Evolutionary conservation across 2,113 vertebrate species (phyloP), one percentile per base, ranked within the genome.

Genomic region (Dermatemys mawii): DNA sequence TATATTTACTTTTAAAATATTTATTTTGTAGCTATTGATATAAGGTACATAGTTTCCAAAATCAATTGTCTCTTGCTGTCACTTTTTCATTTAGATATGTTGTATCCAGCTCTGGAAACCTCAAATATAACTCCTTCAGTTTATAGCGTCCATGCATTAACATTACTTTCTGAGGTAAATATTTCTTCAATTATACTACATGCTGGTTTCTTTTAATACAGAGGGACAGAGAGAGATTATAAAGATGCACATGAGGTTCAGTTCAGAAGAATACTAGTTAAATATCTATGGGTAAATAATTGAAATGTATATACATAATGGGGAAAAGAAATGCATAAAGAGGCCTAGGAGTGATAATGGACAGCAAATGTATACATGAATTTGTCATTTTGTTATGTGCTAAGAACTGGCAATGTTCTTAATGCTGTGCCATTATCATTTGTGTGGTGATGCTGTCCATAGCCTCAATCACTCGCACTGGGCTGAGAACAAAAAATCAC

Each of bases 131-230:
- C 99, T 97, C 99, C 99, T 78, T 99, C 99, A 82, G 99, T 99
- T 54, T 99, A 99, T 96, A 99, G 99, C 87, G 99, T 99, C 88
- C 99, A 99, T 90, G 99, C 99, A 29, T 94, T 99, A 98, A 99
- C 99, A 4, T 98, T 99, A 92, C 97, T 99, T 92, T 99, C 99
- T 70, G 99, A 99, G 99, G 99, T 99, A 99, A 98, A 82, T 89
- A 5, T 78, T 82, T 94, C 54, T 84, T 94, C 57, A 29, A 29
- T 41, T 82, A n/a, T 53, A 79, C 79, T 78, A 10, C 90, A 41
- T 55, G 21, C 57, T 89, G 32, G 41, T 78, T 60, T 90, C 87
- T 5, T 75, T 0, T 70, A 2, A 57, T 79, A 21, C 83, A 48
- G 63, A 90, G 88, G 67, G 9, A 46, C 51, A 21, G 14, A 57